Percentiles rank a stretch among this genome's conserved stretches.
Conservation (phyloP, 2,888 invertebrate genomes). For the Eupithecia dodoneata region DNA sequence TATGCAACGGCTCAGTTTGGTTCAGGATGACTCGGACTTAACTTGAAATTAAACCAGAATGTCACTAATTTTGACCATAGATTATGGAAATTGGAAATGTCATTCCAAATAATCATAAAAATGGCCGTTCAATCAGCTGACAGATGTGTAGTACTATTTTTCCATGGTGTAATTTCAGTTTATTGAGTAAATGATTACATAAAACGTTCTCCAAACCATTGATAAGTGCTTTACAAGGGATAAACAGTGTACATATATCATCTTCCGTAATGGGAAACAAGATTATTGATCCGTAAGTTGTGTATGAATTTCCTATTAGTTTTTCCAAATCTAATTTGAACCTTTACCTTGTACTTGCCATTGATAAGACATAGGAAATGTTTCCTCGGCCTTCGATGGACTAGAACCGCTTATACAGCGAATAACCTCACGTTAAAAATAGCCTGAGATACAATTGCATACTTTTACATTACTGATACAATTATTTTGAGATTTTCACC, state of each 20-base stretch:
- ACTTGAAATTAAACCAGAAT: slow-evolving; percentile 4
- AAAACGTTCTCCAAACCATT: slow-evolving; percentile 59
- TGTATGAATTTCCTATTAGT: slow-evolving; percentile 36
- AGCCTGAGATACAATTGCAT: not conserved
- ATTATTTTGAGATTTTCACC: not conserved
- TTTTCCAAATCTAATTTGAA: slow-evolving; percentile 32
- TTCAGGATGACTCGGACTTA: not conserved
- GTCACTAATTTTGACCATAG: slow-evolving; percentile 13
- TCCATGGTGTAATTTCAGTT: slow-evolving; percentile 66
- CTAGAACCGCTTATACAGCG: slow-evolving; percentile 8
- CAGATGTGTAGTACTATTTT: slow-evolving; percentile 70
- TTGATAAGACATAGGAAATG: slow-evolving; percentile 44
- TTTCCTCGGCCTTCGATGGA: slow-evolving; percentile 34
- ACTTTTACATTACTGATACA: too few relatives aligned
- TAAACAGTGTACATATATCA: slow-evolving; percentile 43
- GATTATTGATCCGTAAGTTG: slow-evolving; percentile 45
- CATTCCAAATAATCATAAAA: slow-evolving; percentile 31
- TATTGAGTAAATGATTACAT: slow-evolving; percentile 78
- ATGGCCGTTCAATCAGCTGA: slow-evolving; percentile 77
- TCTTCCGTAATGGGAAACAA: slow-evolving; percentile 53
- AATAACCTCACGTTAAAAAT: slow-evolving; percentile 3
- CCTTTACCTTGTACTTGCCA: slow-evolving; percentile 51
- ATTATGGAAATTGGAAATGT: not conserved
- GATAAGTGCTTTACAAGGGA: slow-evolving; percentile 49
- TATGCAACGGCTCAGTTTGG: not conserved